Evolutionary conservation across 2,113 vertebrate species (phyloP).

Genomic region (Erpornis zantholeuca): DNA sequence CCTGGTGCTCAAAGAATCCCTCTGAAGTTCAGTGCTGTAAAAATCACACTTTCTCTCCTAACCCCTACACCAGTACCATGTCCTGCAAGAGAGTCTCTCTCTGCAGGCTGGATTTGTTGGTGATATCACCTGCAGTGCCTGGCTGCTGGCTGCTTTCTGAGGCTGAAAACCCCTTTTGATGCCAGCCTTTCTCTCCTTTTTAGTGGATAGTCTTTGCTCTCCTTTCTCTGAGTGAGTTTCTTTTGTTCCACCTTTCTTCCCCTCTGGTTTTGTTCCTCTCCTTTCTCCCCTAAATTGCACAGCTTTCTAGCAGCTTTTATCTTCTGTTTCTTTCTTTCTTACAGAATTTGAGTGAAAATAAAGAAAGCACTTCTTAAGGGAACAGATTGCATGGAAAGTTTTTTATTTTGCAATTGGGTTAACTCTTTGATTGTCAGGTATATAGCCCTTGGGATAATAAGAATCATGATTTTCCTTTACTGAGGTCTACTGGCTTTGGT

Average conservation of each 20-base stretch:
- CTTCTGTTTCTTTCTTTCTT: not conserved
- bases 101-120: not conserved
- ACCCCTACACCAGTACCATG: not conserved
- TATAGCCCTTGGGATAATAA: not conserved
- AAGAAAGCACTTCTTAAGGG: not conserved
- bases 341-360: not conserved
- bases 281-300: conserved; percentile 19
- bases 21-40: conserved; percentile 1
- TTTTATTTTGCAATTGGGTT: not conserved
- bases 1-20: not conserved
- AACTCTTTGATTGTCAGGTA: not conserved
- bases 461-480: not conserved
- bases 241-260: not conserved
- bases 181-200: not conserved
- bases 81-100: not conserved
- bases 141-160: not conserved
- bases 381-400: not conserved
- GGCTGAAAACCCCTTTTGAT: conserved; percentile 20
- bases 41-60: not conserved
- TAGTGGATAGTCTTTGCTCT: not conserved
- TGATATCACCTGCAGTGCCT: not conserved
- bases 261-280: not conserved
- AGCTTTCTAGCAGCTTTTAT: conserved; percentile 22
- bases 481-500: not conserved
- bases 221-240: not conserved